Percentiles rank a stretch among this genome's conserved stretches.
Evolutionary conservation across 1,140 invertebrate species (phyloP).

Genomic region (Oncopeltus fasciatus): DNA sequence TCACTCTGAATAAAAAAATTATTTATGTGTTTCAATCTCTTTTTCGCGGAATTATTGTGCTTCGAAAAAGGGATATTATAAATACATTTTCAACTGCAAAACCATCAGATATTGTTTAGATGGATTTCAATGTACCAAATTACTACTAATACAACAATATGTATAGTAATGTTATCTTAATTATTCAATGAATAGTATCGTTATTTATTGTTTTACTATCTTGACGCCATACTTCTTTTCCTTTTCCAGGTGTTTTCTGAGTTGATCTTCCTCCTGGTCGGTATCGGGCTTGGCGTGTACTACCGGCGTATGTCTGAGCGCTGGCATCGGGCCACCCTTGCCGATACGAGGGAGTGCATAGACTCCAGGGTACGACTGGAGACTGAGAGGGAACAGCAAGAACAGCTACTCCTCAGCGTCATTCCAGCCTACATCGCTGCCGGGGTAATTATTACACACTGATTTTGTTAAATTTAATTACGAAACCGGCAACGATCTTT

Average conservation of each 20-base stretch:
- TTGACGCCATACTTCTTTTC: not conserved
- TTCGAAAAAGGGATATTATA: too few species aligned
- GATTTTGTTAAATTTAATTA: too few species aligned
- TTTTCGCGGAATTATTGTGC: too few species aligned
- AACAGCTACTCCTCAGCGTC: slow-evolving; percentile 77
- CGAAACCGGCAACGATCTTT: too few species aligned
- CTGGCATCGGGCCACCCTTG: slow-evolving; percentile 70
- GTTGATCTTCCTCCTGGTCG: slow-evolving; percentile 55
- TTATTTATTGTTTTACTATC: not conserved
- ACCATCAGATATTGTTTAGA: too few species aligned
- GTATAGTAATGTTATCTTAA: too few species aligned
- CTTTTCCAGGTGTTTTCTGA: slow-evolving; percentile 53
- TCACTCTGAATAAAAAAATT: too few species aligned
- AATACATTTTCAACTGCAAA: too few species aligned
- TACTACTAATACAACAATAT: too few species aligned
- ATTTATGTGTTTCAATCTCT: too few species aligned
- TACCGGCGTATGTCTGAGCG: slow-evolving; percentile 72
- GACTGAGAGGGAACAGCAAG: slow-evolving; percentile 82
- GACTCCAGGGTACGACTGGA: slow-evolving; percentile 83
- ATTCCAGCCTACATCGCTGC: slow-evolving; percentile 86
- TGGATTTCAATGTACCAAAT: too few species aligned
- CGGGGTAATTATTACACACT: slow-evolving; percentile 57
- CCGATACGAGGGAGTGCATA: slow-evolving; percentile 75
- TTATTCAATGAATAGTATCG: not conserved
- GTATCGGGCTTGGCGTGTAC: slow-evolving; percentile 65